Evolutionary conservation across 2,888 invertebrate species (phyloP).

Genomic region (Chrysolina haemoptera): DNA sequence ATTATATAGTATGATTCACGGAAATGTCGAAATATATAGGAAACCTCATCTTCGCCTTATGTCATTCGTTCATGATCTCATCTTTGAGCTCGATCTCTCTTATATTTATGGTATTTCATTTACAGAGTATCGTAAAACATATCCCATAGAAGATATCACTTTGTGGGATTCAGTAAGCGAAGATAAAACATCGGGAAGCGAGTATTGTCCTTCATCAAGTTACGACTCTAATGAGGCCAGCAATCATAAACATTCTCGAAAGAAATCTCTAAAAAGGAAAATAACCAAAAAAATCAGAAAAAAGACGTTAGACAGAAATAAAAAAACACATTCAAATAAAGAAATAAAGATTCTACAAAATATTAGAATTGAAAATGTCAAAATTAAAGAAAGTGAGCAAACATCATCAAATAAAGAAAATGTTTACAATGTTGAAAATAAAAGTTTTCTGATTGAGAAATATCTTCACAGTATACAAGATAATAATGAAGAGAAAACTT

Average conservation of each 20-base stretch:
- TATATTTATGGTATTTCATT: neutral
- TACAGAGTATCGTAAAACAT: constrained; percentile 8
- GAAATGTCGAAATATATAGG: constrained; percentile 1
- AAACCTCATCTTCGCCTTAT: constrained; percentile 12
- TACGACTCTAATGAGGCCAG: too few species aligned
- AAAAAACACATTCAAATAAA: constrained; percentile 11
- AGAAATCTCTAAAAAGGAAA: neutral
- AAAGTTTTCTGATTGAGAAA: constrained; percentile 5
- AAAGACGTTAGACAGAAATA: constrained; percentile 15
- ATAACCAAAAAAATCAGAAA: constrained; percentile 12
- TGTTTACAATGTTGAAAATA: too few species aligned
- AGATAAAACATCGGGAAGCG: constrained; percentile 5
- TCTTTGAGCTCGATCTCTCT: neutral
- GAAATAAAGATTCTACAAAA: neutral
- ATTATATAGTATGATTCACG: constrained; percentile 7
- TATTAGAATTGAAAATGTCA: neutral
- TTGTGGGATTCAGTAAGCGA: constrained; percentile 15
- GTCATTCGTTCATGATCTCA: constrained; percentile 5
- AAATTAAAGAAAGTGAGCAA: neutral
- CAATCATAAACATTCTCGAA: neutral
- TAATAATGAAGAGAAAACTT: constrained; percentile 9
- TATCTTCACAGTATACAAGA: constrained; percentile 11
- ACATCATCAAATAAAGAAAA: too few species aligned
- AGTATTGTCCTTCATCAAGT: constrained; percentile 16
- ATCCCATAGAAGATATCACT: constrained; percentile 15